Conservation (phyloP, 2,888 invertebrate genomes). For the Gymnocheta viridis region DNA sequence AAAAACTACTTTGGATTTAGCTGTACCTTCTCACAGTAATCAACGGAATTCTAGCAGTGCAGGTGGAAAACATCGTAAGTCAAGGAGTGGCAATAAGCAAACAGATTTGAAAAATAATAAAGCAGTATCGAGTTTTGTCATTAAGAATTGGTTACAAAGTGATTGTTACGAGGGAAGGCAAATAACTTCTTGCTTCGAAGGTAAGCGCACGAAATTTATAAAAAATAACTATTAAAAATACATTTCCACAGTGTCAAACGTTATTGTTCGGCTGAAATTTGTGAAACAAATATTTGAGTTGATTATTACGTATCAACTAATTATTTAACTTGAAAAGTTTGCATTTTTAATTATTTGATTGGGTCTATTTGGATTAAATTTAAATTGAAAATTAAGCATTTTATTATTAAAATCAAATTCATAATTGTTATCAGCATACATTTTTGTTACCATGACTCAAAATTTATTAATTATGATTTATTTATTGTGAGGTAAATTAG, state of each 20-base stretch:
- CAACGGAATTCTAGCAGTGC: constrained; percentile 14
- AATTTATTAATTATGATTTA: no score
- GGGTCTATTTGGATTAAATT: no score
- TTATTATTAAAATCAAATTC: no score
- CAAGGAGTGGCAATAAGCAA: constrained; percentile 46
- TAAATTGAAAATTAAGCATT: no score
- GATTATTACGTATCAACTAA: no score
- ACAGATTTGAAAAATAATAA: constrained; percentile 21
- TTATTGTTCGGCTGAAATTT: no score
- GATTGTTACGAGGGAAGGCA: constrained; percentile 73
- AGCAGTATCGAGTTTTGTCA: constrained; percentile 35
- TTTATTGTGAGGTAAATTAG: no score
- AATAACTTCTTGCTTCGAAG: constrained; percentile 78
- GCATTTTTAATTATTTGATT: no score
- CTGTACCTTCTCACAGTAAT: background rate
- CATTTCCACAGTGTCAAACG: background rate
- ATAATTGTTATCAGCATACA: no score
- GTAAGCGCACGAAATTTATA: constrained; percentile 71
- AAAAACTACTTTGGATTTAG: background rate
- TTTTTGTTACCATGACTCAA: no score
- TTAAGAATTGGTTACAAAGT: constrained; percentile 70
- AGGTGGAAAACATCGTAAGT: constrained; percentile 53
- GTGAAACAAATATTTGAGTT: no score
- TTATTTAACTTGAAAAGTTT: no score
- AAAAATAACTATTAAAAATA: background rate